Evolutionary conservation across 1,140 invertebrate genomes (phyloP).

Genomic region (Episyrphus balteatus): DNA sequence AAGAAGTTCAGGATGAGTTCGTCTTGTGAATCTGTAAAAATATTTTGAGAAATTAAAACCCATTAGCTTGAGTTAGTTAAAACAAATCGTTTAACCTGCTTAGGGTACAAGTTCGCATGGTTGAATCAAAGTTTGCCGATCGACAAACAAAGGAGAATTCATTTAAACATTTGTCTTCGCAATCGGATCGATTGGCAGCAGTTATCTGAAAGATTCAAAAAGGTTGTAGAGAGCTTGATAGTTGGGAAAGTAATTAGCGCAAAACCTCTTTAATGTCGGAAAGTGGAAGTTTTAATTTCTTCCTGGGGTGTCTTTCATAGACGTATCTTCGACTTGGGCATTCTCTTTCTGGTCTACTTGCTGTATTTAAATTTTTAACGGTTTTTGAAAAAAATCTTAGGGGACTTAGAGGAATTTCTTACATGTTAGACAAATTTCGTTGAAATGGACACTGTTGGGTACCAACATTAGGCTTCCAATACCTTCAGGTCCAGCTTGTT

Average conservation of each 20-base stretch:
- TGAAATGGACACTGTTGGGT: constrained; percentile 77
- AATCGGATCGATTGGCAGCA: constrained; percentile 72
- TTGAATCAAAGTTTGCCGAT: constrained; percentile 69
- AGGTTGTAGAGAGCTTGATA: too few relatives aligned
- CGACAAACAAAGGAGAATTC: constrained; percentile 81
- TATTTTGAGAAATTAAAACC: background rate
- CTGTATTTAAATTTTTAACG: constrained; percentile 39
- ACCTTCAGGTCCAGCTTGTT: constrained; percentile 73
- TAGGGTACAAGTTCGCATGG: constrained; percentile 62
- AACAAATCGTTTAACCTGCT: constrained; percentile 37
- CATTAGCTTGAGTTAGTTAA: background rate
- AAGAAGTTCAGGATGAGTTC: constrained; percentile 71
- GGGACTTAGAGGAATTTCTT: constrained; percentile 32
- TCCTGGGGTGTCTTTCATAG: constrained; percentile 74
- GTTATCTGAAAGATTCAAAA: constrained; percentile 43
- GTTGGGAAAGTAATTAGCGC: background rate
- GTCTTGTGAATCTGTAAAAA: constrained; percentile 54
- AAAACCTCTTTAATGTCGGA: constrained; percentile 64
- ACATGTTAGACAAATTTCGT: constrained; percentile 82
- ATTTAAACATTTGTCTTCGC: constrained; percentile 80
- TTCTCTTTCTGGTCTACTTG: constrained; percentile 70
- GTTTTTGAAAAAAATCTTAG: background rate
- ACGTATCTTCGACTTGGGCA: constrained; percentile 78
- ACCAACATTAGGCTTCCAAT: constrained; percentile 74
- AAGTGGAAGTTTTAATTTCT: constrained; percentile 64